Base-by-base conservation (phyloP, 2,113 vertebrate species). In the Onychostruthus taczanowskii region DNA sequence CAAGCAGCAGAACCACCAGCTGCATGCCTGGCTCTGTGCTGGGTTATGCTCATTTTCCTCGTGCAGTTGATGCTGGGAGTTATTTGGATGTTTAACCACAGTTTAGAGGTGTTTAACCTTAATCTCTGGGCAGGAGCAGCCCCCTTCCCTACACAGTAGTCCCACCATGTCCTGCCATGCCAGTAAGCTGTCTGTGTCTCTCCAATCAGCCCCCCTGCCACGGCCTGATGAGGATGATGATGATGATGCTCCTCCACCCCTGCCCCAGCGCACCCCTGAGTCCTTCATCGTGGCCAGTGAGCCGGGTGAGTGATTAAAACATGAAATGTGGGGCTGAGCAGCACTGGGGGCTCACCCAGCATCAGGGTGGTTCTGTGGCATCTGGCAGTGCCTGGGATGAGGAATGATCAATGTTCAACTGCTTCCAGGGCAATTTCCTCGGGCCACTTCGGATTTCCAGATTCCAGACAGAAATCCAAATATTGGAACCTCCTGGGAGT, bases 261-360 rank as follows among this genome's bases (percentile, higher is more conserved):
- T 99, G 81, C 99, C 99, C 11, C 96, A 98, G 94, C 97, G 99
- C 95, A 99, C 99, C 4, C 98, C 99, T 0, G 99, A 99, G 78
- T 99, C 99, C 53, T 99, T 98, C 35, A 97, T 99, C 6, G 96
- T 99, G 94, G 97, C 97, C 37, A 72, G 66, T 16, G 97, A 98
- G 39, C 5, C 80, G 33, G 98, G 98, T 99, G 94, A 94, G 98
- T 90, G 84, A 22, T 46, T 10, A 18, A 3, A 49, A 6, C 13
- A 19, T 23, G 1, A 21, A 20, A 30, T 3, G 31, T 43, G 33
- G 24, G 21, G n/a, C 74, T 56, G 35, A 59, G 58, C 16, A 30
- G 39, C 13, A 20, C 35, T 3, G 41, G 30, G 75, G 66, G 76
- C 80, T 49, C 64, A 13, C 10, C 83, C 55, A 16, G 0, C 3